A percentile compares a stretch with the other conserved stretches of the same genome.
Conservation (phyloP, 2,888 invertebrate species). For the Pocota personata region DNA sequence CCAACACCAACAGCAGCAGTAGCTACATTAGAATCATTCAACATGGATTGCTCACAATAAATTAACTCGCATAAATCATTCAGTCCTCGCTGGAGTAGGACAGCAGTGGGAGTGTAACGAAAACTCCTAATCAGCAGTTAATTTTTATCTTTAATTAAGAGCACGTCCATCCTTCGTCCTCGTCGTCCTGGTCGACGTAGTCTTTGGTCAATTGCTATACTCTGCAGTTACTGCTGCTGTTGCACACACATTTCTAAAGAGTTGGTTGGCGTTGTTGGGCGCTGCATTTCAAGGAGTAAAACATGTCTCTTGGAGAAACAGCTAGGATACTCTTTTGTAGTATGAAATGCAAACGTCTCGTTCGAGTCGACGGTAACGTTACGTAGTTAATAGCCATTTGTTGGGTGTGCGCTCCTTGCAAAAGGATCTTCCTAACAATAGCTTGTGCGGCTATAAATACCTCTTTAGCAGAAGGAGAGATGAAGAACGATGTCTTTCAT, state of each 20-base stretch:
- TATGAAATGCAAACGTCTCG: constrained; percentile 59
- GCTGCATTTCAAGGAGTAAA: constrained; percentile 61
- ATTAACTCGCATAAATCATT: constrained; percentile 80
- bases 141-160: constrained; percentile 82
- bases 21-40: constrained; percentile 27
- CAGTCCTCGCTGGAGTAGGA: constrained; percentile 69
- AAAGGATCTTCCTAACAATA: constrained; percentile 48
- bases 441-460: constrained; percentile 67
- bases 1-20: constrained; percentile 28
- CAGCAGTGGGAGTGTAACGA: constrained; percentile 73
- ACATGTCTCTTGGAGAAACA: constrained; percentile 40
- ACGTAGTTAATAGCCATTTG: constrained; percentile 61
- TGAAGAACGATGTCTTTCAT: constrained; percentile 67
- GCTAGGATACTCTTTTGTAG: constrained; percentile 10
- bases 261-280: constrained; percentile 45
- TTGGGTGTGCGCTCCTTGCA: constrained; percentile 45
- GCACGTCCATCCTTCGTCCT: constrained; percentile 78
- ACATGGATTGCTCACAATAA: constrained; percentile 73
- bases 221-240: not conserved
- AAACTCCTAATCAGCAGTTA: constrained; percentile 82
- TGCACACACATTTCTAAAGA: not conserved
- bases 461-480: constrained; percentile 43
- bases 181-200: not conserved
- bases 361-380: constrained; percentile 35
- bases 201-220: constrained; percentile 4